Evolutionary conservation across 2,797 vertebrate species (phyloP).

Genomic region (Ptychadena robeensis): DNA sequence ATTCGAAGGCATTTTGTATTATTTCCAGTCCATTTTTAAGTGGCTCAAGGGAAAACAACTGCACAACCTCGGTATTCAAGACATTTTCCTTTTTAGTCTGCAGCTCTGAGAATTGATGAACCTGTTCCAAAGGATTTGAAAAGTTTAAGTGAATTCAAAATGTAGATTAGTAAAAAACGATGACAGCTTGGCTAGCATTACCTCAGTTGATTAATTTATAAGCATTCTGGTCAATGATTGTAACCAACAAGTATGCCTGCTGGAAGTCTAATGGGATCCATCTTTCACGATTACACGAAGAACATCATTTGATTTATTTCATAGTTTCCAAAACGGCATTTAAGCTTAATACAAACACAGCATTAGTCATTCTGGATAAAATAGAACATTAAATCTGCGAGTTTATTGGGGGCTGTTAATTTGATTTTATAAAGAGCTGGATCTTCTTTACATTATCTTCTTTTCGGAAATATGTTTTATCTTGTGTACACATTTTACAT

Average conservation of each 20-base stretch:
- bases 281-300: slow-evolving; percentile 78
- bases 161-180: slow-evolving; percentile 73
- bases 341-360: slow-evolving; percentile 79
- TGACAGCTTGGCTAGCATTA: slow-evolving; percentile 72
- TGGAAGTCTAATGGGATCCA: slow-evolving; percentile 76
- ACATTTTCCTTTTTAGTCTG: slow-evolving; percentile 34
- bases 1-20: slow-evolving; percentile 15
- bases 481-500: no score
- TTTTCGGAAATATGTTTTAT: slow-evolving; percentile 28
- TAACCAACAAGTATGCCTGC: slow-evolving; percentile 76
- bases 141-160: slow-evolving; percentile 75
- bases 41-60: slow-evolving; percentile 40
- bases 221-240: slow-evolving; percentile 78
- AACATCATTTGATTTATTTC: slow-evolving; percentile 79
- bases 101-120: slow-evolving; percentile 68
- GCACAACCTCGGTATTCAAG: slow-evolving; percentile 37
- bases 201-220: slow-evolving; percentile 78
- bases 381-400: slow-evolving; percentile 75
- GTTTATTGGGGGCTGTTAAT: slow-evolving; percentile 76
- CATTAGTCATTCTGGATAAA: slow-evolving; percentile 78
- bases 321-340: slow-evolving; percentile 72
- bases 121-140: slow-evolving; percentile 68
- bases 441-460: slow-evolving; percentile 72
- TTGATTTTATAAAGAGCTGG: slow-evolving; percentile 75
- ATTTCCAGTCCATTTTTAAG: slow-evolving; percentile 23